Percentiles rank a stretch among this genome's conserved stretches.
These are phyloP conservation scores for Falco punctatus DNA, from an alignment of 2,113 vertebrate species.

Conservation along the genomic window DNA sequence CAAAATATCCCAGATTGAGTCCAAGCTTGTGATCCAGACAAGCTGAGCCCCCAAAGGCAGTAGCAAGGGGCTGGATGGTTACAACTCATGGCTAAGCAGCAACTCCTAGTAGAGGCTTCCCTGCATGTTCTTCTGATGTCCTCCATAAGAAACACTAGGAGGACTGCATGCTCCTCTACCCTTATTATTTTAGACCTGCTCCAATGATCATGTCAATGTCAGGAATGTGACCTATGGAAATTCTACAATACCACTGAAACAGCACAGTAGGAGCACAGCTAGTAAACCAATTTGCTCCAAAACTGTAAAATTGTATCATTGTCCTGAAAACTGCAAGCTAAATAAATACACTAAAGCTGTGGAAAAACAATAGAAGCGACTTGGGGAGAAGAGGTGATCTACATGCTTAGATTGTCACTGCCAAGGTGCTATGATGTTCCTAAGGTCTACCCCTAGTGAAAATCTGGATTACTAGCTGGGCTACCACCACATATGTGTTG, in stretches of 20 bases:
- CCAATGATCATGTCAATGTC: not conserved
- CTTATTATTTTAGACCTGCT: not conserved
- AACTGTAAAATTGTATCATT: not conserved
- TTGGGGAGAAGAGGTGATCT: rapidly evolving
- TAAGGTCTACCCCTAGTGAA: not conserved
- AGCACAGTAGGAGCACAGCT: not conserved
- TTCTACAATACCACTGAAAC: not conserved
- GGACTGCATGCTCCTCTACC: not conserved
- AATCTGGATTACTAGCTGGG: not conserved
- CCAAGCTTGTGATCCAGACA: not conserved
- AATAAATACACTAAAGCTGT: not conserved
- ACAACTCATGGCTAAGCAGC: not conserved
- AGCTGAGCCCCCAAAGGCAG: not conserved
- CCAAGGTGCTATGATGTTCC: not conserved
- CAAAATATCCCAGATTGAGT: not conserved
- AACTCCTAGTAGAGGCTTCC: not conserved
- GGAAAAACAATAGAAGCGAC: not conserved
- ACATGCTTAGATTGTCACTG: not conserved
- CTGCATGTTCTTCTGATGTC: not conserved
- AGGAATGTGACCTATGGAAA: not conserved
- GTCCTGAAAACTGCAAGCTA: not conserved
- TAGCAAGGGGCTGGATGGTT: not conserved
- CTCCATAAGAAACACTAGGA: not conserved
- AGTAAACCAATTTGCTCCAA: not conserved
- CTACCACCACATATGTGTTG: not conserved